Evolutionary conservation across 2,113 vertebrate species (phyloP).

Genomic region (Agapornis roseicollis): DNA sequence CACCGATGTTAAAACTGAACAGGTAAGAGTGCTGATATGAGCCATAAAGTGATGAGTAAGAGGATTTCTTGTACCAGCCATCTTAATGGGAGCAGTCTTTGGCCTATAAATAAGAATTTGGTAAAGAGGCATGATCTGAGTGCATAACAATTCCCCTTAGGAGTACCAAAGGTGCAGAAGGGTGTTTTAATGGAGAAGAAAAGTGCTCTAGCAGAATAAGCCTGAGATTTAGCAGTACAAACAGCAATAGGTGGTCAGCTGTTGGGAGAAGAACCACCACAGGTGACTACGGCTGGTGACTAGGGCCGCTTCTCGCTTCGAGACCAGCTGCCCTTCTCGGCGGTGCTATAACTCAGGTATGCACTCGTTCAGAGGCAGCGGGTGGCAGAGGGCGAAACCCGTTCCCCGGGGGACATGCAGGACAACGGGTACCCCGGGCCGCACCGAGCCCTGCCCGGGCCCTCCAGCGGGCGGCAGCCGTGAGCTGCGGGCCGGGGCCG

Average conservation of each 20-base stretch:
- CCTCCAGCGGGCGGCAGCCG: constrained; percentile 48
- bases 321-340: neutral
- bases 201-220: neutral
- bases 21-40: neutral
- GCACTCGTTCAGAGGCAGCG: neutral
- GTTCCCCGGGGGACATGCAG: fast-evolving
- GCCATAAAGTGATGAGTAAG: fast-evolving
- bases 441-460: neutral
- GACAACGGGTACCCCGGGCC: fast-evolving
- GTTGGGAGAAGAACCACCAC: fast-evolving
- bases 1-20: fast-evolving
- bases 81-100: neutral
- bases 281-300: neutral
- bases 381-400: fast-evolving
- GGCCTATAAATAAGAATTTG: neutral
- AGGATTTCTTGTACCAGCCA: neutral
- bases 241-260: fast-evolving
- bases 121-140: neutral
- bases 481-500: neutral
- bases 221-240: neutral
- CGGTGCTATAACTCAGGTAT: fast-evolving
- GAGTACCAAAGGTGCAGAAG: neutral
- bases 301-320: neutral
- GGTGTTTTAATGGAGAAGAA: neutral
- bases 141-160: neutral